Base-by-base conservation (phyloP, 2,113 vertebrate species). In the Bubo blakistoni region DNA sequence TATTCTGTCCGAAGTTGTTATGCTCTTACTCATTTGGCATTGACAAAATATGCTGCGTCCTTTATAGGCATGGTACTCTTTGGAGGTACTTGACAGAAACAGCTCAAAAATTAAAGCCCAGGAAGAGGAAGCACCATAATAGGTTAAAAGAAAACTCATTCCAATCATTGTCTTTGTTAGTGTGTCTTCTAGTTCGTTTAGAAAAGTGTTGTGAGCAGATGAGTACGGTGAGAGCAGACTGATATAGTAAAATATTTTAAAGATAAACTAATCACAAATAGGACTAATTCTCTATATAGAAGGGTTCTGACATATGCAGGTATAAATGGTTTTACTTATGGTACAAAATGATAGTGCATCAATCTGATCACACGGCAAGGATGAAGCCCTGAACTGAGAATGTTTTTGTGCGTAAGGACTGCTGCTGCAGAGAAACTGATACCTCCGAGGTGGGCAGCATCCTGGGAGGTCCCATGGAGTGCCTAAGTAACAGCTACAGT, bases 221-320 rank as follows among this genome's bases (percentile, higher is more conserved):
- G 19, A 69, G 40, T 72, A n/a, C n/a, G 47, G 42, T 49, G 46
- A 62, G 36, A 11, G 40, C 61, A 79, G 55, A 40, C 25, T 19
- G 44, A 49, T 32, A 17, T 3, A 58, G 51, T 78, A 54, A 70
- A 92, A 52, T 81, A 71, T 71, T 78, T 81, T 55, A 38, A 69
- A 93, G 86, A 84, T 46, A 73, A 81, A 81, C 59, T 59, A 67
- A 49, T 91, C 79, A 81, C 51, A 66, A 86, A 40, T 59, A 30
- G 5, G 26, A 61, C 29, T 11, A 27, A 1, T 66, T 69, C 55
- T 92, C 19, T 32, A 2, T 69, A 17, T 47, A 72, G 66, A 81
- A 78, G 51, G 15, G 49, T 72, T 82, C 71, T 57, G 38, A 66
- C 16, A 32, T 7, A 1, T 34, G 15, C 4, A 3, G n/a, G 26